phyloP scores from a whole-genome alignment of 1,140 invertebrate genomes.

The Octopus bimaculoides region DNA sequence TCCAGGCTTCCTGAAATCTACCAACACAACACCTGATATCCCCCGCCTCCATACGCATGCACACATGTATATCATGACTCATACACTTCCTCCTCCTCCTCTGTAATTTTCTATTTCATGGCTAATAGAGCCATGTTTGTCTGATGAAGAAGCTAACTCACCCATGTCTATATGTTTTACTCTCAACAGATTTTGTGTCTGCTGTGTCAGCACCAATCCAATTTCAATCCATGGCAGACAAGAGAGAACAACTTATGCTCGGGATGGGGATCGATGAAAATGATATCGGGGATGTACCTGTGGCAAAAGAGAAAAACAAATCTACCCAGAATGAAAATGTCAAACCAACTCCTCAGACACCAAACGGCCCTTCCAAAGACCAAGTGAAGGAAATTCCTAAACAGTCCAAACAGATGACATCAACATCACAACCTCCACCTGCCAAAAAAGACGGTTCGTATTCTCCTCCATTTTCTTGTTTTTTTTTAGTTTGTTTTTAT shows the following conservation, averaged over 20 bases:
- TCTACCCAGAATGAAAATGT: neutral
- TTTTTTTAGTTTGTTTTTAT: too few relatives aligned
- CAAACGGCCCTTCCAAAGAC: neutral
- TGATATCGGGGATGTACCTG: conserved; percentile 56
- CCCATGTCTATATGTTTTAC: neutral
- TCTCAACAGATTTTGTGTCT: conserved; percentile 82
- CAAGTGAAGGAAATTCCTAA: conserved; percentile 12
- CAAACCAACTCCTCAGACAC: neutral
- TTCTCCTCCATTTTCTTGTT: too few relatives aligned
- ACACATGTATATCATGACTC: too few relatives aligned
- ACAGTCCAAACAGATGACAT: conserved; percentile 1
- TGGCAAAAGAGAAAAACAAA: neutral
- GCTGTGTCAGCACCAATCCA: conserved; percentile 93
- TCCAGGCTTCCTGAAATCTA: too few relatives aligned
- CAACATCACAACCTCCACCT: conserved; percentile 9
- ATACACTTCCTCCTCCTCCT: too few relatives aligned
- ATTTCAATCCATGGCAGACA: conserved; percentile 87
- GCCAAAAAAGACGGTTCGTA: neutral
- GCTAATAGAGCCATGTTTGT: too few relatives aligned
- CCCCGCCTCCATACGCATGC: too few relatives aligned
- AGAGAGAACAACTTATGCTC: conserved; percentile 87
- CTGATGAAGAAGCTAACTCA: neutral
- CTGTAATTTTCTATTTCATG: too few relatives aligned
- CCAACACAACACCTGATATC: too few relatives aligned
- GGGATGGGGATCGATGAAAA: conserved; percentile 77